Evolutionary conservation across 2,888 invertebrate species (phyloP), one percentile per base, ranked within the genome.

Genomic region (Spilarctia lutea): DNA sequence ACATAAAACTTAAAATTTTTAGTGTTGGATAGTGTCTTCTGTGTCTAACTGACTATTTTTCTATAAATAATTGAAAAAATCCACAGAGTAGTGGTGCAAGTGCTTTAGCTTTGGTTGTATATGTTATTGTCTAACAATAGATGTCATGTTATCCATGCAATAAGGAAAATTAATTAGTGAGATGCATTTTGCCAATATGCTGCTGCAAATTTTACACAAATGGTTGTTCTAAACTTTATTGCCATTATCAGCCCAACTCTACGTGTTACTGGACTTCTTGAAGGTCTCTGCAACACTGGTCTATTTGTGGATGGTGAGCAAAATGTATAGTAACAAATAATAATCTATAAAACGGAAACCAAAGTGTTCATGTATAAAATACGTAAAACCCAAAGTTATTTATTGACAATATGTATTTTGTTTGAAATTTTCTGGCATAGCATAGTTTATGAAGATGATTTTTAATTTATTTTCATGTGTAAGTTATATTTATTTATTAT

Each of bases 221-320:
- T 78, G 74, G 78, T 78, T 73, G 76, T 78, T 76, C n/a, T 74
- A 75, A 69, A 68, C 68, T 30, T 70, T 75, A n/a, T 56, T 77
- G 68, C 73, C 56, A 67, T 74, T 42, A 75, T 75, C 67, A 76
- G 75, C 73, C 30, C 68, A 27, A 66, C 56, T 74, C 73, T 68
- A 65, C 48, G 67, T 74, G 48, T 75, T 79, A 68, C 67, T 69
- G 71, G 71, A 78, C 45, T 52, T 30, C 70, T 56, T 72, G 71
- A 80, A 75, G 74, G 70, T 76, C 52, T 73, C 42, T 63, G 35
- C 71, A 66, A 79, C 39, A 69, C 65, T 73, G 20, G 56, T 76
- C 35, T 75, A 56, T 24, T 7, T 73, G 67, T n/a, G 18, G 68
- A 76, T 16, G 63, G 67, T 75, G 74, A 76, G 78, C 72, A 63